Conservation (phyloP, 2,113 vertebrate species). For the Henicopernis longicauda region DNA sequence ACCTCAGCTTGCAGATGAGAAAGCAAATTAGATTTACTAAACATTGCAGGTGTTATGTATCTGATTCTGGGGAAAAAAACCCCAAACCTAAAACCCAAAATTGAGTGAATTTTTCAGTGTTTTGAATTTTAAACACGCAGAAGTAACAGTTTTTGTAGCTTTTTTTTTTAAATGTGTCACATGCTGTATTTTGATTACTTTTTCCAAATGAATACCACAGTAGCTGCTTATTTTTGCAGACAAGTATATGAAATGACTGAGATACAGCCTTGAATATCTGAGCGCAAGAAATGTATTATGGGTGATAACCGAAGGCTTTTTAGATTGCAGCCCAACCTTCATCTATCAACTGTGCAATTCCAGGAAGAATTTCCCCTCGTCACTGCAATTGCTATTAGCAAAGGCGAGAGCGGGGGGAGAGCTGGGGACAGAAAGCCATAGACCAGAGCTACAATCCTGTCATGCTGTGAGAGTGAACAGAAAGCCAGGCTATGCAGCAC, state of each 20-base stretch:
- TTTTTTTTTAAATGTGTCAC: background rate
- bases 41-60: background rate
- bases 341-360: background rate
- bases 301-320: background rate
- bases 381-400: accelerated
- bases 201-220: background rate
- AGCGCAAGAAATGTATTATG: background rate
- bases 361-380: background rate
- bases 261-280: background rate
- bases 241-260: background rate
- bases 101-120: background rate
- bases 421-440: background rate
- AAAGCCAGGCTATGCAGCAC: background rate
- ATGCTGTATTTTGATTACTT: background rate
- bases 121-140: background rate
- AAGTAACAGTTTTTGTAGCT: background rate
- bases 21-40: background rate
- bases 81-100: background rate
- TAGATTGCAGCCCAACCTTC: background rate
- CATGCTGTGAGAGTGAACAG: accelerated
- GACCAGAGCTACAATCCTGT: background rate
- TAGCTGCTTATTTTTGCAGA: background rate
- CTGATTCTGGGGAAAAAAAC: background rate
- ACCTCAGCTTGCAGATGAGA: background rate
- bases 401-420: background rate